Conservation (phyloP, 92 coral and sea anemone genomes). For the Chrysogorgia sp. region DNA sequence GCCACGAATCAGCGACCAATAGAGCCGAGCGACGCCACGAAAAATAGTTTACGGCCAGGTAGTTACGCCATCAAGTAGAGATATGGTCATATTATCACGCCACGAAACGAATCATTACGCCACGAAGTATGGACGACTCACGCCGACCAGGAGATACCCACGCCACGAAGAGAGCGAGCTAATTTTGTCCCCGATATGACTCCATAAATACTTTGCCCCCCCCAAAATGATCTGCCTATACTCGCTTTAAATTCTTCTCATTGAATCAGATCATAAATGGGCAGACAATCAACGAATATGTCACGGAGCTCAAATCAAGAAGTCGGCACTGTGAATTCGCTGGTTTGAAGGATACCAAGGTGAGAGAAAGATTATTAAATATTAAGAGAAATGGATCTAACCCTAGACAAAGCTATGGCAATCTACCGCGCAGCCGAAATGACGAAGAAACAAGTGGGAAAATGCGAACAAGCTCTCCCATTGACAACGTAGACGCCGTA, state of each 20-base stretch:
- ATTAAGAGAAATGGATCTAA: too few species aligned
- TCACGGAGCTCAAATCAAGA: conserved; percentile 9
- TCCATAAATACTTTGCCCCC: too few species aligned
- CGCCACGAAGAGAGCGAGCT: too few species aligned
- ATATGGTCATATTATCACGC: too few species aligned
- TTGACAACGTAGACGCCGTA: conserved; percentile 58
- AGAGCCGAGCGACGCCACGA: too few species aligned
- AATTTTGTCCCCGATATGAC: too few species aligned
- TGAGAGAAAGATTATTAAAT: conserved; percentile 53
- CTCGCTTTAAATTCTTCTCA: neutral
- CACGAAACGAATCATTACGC: too few species aligned
- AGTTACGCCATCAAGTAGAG: too few species aligned
- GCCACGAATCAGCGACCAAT: too few species aligned
- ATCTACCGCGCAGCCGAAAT: conserved; percentile 18
- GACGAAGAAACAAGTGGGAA: conserved; percentile 58
- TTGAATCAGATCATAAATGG: neutral
- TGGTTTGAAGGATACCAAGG: conserved; percentile 55
- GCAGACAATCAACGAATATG: neutral
- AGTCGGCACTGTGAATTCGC: conserved; percentile 11
- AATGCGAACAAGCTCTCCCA: conserved; percentile 29
- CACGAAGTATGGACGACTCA: too few species aligned
- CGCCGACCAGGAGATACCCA: too few species aligned
- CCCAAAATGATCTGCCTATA: neutral
- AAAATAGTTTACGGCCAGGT: too few species aligned
- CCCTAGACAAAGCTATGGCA: conserved; percentile 24